Percentiles rank a stretch among this genome's conserved stretches.
Conservation (phyloP, 2,113 vertebrate genomes). For the Otis tarda region DNA sequence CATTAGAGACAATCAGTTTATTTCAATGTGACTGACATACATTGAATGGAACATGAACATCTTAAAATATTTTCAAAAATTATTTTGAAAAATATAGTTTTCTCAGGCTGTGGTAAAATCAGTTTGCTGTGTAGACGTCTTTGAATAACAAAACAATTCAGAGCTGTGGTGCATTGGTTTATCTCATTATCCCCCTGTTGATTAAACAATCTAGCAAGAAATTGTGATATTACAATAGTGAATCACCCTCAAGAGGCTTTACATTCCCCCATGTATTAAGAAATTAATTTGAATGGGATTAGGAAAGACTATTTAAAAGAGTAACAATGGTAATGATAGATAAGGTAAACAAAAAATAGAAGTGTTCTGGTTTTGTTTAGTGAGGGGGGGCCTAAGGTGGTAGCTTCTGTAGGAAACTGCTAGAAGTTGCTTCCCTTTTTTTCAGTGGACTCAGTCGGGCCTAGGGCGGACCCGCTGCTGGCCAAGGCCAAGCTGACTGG, state of each 20-base stretch:
- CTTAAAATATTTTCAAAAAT: background rate
- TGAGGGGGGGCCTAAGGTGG: too few species aligned
- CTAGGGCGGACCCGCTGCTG: too few species aligned
- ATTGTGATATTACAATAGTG: background rate
- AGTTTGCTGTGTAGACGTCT: background rate
- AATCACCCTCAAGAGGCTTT: background rate
- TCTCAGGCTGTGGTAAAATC: background rate
- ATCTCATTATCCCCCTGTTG: fast-evolving
- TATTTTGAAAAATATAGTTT: background rate
- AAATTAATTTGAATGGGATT: background rate
- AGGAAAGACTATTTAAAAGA: background rate
- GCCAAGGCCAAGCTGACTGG: too few species aligned
- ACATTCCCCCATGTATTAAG: background rate
- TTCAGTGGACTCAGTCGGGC: too few species aligned
- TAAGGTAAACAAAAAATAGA: background rate
- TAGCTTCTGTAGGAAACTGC: too few species aligned
- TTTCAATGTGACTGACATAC: background rate
- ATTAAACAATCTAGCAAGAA: background rate
- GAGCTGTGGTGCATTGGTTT: background rate
- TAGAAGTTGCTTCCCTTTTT: too few species aligned
- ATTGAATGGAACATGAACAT: background rate
- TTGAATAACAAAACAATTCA: background rate
- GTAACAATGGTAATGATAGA: background rate
- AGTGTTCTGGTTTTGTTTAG: too few species aligned
- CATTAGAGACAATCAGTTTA: background rate